Evolutionary conservation across 2,113 vertebrate species (phyloP), one percentile per base, ranked within the genome.

Genomic region (Leptosomus discolor): DNA sequence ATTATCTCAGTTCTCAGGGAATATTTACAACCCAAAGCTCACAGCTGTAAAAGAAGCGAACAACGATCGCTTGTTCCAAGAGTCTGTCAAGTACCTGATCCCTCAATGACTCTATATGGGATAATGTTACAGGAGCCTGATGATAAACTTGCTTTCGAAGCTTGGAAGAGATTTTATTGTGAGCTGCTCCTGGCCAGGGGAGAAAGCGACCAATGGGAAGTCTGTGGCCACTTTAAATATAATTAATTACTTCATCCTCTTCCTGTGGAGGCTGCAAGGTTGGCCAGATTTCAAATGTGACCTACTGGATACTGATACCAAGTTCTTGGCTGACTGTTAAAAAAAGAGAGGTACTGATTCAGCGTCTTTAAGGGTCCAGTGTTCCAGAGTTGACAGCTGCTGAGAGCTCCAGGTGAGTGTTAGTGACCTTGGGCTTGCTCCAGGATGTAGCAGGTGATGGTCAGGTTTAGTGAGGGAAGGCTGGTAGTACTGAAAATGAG

Each of bases 31-130:
- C 43, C 21, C 78, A 68, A 56, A 90, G 36, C 69, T 74, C 14
- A 8, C 9, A 73, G 12, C 23, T 67, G 15, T 81, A 63, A 71
- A 94, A 91, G 76, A 87, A 92, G 77, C 32, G 81, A 87, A 81
- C 0, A 3, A 60, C 0, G 1, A 23, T 41, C 0, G 10, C 56
- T 71, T 75, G 32, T 91, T 89, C 56, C 41, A 58, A 2, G 29
- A 77, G 64, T 41, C 64, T 94, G 64, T 80, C 14, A 26, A 58
- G 57, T 48, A 70, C 18, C 56, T 0, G 2, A 63, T 78, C 26
- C 76, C 51, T 51, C 36, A 75, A 5, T 75, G 79, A 15, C 53
- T 76, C 57, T 37, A 9, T 36, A 6, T 48, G 86, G 39, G 77
- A 39, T 65, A 77, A 61, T 1, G 3, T 85, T 79, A 37, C 87